Conservation (phyloP, 2,888 invertebrate species). For the Criorhina ranunculi region DNA sequence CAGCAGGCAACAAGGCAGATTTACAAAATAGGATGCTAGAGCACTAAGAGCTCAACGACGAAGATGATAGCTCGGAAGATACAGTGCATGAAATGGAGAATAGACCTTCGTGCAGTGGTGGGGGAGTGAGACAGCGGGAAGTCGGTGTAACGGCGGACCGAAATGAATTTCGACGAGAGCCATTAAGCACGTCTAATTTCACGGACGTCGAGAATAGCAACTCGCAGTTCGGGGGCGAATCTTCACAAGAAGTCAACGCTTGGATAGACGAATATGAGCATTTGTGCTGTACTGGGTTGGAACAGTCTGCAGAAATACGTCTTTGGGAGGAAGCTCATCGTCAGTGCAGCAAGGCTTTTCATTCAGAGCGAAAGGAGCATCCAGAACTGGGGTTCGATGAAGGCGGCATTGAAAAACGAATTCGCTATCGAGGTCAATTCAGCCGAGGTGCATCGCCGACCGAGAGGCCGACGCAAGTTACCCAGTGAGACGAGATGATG, state of each 20-base stretch:
- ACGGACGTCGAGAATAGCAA: not conserved
- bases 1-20: too few relatives aligned
- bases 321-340: not conserved
- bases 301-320: conserved; percentile 30
- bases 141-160: not conserved
- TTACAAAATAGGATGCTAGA: too few relatives aligned
- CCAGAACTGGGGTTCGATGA: conserved; percentile 10
- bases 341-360: not conserved
- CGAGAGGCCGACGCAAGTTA: conserved; percentile 26
- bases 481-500: conserved; percentile 38
- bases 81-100: too few relatives aligned
- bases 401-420: conserved; percentile 35
- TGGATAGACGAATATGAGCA: not conserved
- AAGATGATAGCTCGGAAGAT: too few relatives aligned
- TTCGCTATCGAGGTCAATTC: conserved; percentile 18
- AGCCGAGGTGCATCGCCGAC: conserved; percentile 40
- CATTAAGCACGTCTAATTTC: not conserved
- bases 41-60: too few relatives aligned
- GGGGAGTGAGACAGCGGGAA: not conserved
- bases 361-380: conserved; percentile 15
- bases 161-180: not conserved
- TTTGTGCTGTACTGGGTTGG: conserved; percentile 22
- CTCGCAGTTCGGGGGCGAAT: not conserved
- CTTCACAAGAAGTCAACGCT: not conserved
- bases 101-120: not conserved